Base-by-base conservation (phyloP, 1,140 invertebrate genomes). In the Lepidurus arcticus region DNA sequence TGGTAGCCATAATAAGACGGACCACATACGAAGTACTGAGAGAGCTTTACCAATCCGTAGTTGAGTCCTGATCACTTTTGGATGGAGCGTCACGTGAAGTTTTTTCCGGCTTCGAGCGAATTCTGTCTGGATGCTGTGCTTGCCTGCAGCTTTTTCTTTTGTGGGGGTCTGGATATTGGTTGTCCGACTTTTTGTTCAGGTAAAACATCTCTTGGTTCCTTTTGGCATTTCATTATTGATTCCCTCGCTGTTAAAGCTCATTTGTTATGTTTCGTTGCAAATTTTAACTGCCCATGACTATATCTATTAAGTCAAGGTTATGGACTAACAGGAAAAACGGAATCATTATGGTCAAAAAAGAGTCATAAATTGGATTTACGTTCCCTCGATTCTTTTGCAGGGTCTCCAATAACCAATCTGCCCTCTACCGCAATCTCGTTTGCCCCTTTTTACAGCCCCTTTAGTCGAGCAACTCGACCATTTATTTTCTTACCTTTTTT, bases 351-450 rank as follows among this genome's bases (percentile, higher is more conserved):
- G 53, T 21, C 13, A 21, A 21, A 21, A 65, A 65, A 65, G 53
- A 65, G 53, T 65, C 53, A 65, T 65, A 65, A 65, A 65, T n/a
- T 65, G 53, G 53, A 65, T 65, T 65, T 65, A 65, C 21, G 53
- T 21, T 65, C 21, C 53, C 16, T 65, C 53, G 16, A 65, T 7
- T 65, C 21, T 21, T 65, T 65, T 65, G 1, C 53, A 7, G 53
- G 16, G 53, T 65, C 21, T 65, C 53, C 16, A 65, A 65, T 65
- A 65, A 65, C 53, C 53, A 13, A 65, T 65, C 21, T 21, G 16
- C 53, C 13, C 21, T 65, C 53, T 65, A 65, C 53, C 3, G n/a
- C 21, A 65, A 65, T 9, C n/a, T 65, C 3, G 53, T 65, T 65
- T 21, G 16, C 13, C 53, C 53, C 53, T 65, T 65, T 65, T 65